Percentiles rank a stretch among this genome's conserved stretches.
phyloP scores from a whole-genome alignment of 2,888 invertebrate genomes.

The Lithophane semibrunnea region DNA sequence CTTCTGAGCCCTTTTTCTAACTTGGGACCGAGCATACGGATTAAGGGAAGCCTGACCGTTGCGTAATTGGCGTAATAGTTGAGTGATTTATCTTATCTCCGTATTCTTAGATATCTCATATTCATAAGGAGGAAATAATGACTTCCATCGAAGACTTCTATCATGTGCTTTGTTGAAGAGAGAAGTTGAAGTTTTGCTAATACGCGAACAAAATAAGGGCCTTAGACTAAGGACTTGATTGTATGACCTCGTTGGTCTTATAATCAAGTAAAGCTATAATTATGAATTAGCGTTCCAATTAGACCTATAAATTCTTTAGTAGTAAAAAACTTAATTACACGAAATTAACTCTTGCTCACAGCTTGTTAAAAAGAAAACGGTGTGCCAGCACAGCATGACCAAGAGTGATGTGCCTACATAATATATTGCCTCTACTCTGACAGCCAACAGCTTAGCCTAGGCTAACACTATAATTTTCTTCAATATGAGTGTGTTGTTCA shows the following conservation, averaged over 20 bases:
- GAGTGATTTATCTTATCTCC: conserved; percentile 83
- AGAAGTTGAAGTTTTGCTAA: not conserved
- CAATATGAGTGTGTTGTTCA: conserved; percentile 25
- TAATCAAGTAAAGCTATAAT: not conserved
- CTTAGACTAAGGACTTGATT: too few species aligned
- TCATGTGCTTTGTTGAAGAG: not conserved
- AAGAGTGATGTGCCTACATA: conserved; percentile 17
- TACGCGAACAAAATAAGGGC: not conserved
- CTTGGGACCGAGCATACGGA: conserved; percentile 80
- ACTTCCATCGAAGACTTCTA: not conserved
- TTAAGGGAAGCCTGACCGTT: conserved; percentile 85
- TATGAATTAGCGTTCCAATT: not conserved
- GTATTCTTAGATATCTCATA: conserved; percentile 57
- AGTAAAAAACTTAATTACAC: conserved; percentile 14
- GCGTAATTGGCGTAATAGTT: conserved; percentile 89
- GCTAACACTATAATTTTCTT: conserved; percentile 12
- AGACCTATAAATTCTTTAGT: not conserved
- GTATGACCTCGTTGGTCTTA: not conserved
- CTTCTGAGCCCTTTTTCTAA: conserved; percentile 85
- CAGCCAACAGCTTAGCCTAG: conserved; percentile 1
- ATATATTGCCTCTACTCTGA: conserved; percentile 12
- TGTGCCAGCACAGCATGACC: conserved; percentile 21
- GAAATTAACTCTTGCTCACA: conserved; percentile 24
- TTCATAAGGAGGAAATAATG: conserved; percentile 24
- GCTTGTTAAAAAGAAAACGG: conserved; percentile 31